Percentiles rank a stretch among this genome's conserved stretches.
Evolutionary conservation across 2,113 vertebrate species (phyloP).

Genomic region (Cryptomyrus ogoouensis): DNA sequence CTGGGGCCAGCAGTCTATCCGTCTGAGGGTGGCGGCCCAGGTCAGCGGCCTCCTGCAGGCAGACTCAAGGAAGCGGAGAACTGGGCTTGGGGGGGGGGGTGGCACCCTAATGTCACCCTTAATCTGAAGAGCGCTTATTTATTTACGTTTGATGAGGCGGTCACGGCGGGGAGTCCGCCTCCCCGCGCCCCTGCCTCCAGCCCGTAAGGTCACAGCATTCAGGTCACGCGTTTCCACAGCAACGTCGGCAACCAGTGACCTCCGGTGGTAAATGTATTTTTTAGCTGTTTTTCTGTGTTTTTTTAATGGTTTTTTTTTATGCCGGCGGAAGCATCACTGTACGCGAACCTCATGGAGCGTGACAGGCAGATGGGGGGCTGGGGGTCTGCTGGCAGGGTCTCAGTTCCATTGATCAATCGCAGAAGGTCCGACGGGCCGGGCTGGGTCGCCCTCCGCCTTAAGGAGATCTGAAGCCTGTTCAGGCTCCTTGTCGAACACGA

Average conservation of each 20-base stretch:
- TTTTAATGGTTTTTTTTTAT: background rate
- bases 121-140: background rate
- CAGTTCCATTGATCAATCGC: background rate
- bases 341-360: background rate
- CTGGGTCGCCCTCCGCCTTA: background rate
- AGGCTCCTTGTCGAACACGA: background rate
- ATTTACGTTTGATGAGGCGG: background rate
- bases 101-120: background rate
- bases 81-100: background rate
- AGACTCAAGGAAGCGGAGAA: background rate
- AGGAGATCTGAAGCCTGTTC: background rate
- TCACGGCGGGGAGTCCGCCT: background rate
- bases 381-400: background rate
- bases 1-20: no score
- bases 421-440: background rate
- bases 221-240: background rate
- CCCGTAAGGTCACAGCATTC: background rate
- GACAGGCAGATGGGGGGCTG: background rate
- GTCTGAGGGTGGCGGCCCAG: background rate
- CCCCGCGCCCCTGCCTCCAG: background rate
- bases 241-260: background rate
- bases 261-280: background rate
- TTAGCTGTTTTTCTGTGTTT: background rate
- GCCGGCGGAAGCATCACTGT: background rate
- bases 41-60: background rate